Evolutionary conservation across 2,113 vertebrate genomes (phyloP), one percentile per base, ranked within the genome.

Genomic region (Hystrix cristata): DNA sequence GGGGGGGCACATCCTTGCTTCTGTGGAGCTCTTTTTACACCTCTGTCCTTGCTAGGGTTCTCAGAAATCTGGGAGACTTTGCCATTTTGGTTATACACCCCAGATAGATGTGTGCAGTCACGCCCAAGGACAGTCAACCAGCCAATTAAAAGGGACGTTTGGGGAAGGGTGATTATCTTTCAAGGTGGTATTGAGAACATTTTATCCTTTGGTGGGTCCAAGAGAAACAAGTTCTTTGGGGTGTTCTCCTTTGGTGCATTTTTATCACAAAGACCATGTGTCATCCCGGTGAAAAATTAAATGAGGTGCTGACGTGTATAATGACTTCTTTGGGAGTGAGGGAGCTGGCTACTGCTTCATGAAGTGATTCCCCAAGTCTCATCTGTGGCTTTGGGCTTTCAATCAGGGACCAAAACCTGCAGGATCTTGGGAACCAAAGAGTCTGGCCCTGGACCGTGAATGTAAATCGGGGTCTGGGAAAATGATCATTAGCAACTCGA

Each of bases 141-240:
- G 64, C 81, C 94, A 95, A 86, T 97, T 96, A 96, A 95, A 95
- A 83, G 91, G 91, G 69, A n/a, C 38, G 72, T 78, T 87, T 97
- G 92, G 69, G 55, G 78, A 93, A 95, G 84, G 90, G 43, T 89
- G 91, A 95, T 96, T 97, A 91, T 95, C 82, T 95, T 81, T 93
- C 84, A 80, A 92, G 89, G 23, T 92, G 84, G 67, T 92, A 95
- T 71, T 82, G 78, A 96, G 97, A 97, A 98, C 96, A 93, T 96
- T 97, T 97, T 95, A 97, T 97, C 94, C 95, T 97, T 92, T 83
- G 90, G 91, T 97, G 95, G 96, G 67, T 94, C 94, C 69, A 65
- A 76, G 79, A 96, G 93, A 96, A 97, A 76, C 91, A 67, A 86
- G 79, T 97, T 95, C 65, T 95, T 71, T 91, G 85, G 87, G 87